Evolutionary conservation across 37 sponge, comb jelly and placozoan genomes (phyloP), one percentile per base, ranked within the genome.

Genomic region (Tethya wilhelma): DNA sequence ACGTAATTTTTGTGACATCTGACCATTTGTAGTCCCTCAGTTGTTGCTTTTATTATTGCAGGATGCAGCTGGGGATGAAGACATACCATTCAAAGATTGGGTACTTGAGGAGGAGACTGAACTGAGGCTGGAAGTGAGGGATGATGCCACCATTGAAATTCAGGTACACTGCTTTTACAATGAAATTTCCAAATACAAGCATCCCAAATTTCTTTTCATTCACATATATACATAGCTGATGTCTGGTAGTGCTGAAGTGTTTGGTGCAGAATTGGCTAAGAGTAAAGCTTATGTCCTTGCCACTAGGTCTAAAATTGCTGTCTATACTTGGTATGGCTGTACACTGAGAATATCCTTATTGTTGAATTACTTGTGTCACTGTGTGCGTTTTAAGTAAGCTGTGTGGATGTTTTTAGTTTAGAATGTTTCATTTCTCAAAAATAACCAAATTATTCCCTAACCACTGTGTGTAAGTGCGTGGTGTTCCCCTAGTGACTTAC

Each of bases 241-340:
- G 38, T 41, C 58, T 33, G 98, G 98, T 2, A 81, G 64, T 9
- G 98, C 94, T 25, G 98, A 98, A 74, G 87, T 98, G 45, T 98
- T 98, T 89, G 98, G 98, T 1, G 84, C 96, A 31, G 98, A 98
- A 69, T 62, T 98, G 43, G 87, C 87, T 28, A 83, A 75, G 76
- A 87, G 74, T 69, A 87, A 87, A 45, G 73, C 44, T 37, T 93
- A 92, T 75, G 71, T 69, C 26, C 42, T 98, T 12, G 59, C 63
- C 36, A 39, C 60, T 12, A 67, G 85, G 22, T 32, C 89, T 26
- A 95, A 90, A 58, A 63, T 95, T 17, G 96, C 98, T 28, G 59
- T 98, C 20, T 98, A 93, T 67, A 93, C 98, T 25, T 95, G 96
- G 96, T 74, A 90, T 64, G 84, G 86, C 70, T 92, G 92, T 57